Evolutionary conservation across 2,888 invertebrate genomes (phyloP).

Genomic region (Epinotia demarniana): DNA sequence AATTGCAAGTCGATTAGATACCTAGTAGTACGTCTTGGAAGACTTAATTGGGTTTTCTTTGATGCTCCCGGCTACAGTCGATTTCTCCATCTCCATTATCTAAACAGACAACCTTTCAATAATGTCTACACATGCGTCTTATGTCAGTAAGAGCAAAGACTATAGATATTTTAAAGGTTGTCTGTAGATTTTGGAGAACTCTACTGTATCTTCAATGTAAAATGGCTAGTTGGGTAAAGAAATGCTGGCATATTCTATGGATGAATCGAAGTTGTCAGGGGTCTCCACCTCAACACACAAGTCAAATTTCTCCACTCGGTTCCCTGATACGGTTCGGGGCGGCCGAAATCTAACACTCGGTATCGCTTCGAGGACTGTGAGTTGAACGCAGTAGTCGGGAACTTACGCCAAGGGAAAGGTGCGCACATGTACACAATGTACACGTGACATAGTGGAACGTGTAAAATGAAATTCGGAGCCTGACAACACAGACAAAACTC

Average conservation of each 20-base stretch:
- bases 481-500: not conserved
- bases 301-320: not conserved
- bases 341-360: not conserved
- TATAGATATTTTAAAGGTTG: no score
- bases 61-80: no score
- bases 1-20: not conserved
- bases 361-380: not conserved
- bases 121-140: no score
- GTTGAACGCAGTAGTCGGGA: not conserved
- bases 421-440: no score
- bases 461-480: not conserved
- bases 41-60: not conserved
- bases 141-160: no score
- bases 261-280: not conserved
- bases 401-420: not conserved
- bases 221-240: not conserved
- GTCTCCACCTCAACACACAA: not conserved
- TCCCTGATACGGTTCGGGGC: not conserved
- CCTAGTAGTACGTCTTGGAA: not conserved
- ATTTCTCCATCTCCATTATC: no score
- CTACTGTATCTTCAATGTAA: not conserved
- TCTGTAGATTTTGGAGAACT: not conserved
- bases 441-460: not conserved
- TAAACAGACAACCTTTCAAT: no score
- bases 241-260: not conserved